Conservation (phyloP, 2,888 invertebrate species). For the Urechis unicinctus region DNA sequence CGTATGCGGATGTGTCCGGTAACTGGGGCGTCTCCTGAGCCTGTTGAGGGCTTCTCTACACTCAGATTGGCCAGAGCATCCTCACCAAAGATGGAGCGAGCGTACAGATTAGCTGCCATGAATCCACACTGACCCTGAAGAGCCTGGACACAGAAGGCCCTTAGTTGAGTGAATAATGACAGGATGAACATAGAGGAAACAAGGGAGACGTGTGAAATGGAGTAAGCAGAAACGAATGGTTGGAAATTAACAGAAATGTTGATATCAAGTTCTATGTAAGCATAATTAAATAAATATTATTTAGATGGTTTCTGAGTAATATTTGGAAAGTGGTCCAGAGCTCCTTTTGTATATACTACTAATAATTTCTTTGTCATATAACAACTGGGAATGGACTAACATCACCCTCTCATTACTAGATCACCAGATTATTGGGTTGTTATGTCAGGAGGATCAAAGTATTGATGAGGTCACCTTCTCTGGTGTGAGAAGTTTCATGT, state of each 20-base stretch:
- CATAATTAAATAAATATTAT: neutral
- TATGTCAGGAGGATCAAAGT: neutral
- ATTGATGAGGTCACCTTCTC: constrained; percentile 62
- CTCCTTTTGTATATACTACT: too few species aligned
- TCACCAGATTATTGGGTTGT: neutral
- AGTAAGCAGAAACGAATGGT: neutral
- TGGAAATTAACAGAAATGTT: neutral
- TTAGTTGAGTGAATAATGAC: neutral
- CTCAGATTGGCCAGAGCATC: constrained; percentile 98
- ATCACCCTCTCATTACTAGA: too few species aligned
- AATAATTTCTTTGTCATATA: too few species aligned
- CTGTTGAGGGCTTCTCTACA: constrained; percentile 70
- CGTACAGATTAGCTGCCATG: constrained; percentile 99
- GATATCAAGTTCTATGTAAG: neutral
- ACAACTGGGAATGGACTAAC: too few species aligned
- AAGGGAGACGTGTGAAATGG: too few species aligned
- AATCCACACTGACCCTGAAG: constrained; percentile 96
- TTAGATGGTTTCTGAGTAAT: too few species aligned
- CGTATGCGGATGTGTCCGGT: constrained; percentile 95
- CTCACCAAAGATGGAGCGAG: constrained; percentile 90
- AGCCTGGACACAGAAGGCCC: constrained; percentile 63
- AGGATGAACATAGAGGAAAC: too few species aligned
- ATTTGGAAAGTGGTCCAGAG: too few species aligned
- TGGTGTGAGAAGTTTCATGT: constrained; percentile 98
- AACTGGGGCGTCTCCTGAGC: constrained; percentile 67